These are phyloP conservation scores for Phania funesta DNA, from an alignment of 2,888 invertebrate genomes.

Conservation along the genomic window DNA sequence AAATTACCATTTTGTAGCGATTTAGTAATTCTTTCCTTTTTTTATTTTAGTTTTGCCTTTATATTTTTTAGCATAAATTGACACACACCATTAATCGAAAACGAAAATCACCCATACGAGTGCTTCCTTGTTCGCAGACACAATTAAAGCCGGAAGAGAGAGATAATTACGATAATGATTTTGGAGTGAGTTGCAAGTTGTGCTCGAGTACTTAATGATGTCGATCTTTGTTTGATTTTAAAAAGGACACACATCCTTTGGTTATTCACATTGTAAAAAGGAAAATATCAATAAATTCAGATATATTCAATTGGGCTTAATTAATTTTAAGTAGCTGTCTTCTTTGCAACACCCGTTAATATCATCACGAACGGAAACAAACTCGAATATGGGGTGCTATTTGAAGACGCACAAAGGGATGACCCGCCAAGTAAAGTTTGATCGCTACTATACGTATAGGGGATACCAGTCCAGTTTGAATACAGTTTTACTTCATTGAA, in stretches of 20 bases:
- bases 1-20: slow-evolving; percentile 30
- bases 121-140: background rate
- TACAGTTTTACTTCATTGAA: too few relatives aligned
- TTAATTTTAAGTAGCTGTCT: too few relatives aligned
- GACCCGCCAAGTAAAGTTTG: too few relatives aligned
- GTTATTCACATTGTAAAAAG: background rate
- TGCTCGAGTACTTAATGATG: background rate
- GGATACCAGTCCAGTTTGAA: too few relatives aligned
- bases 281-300: too few relatives aligned
- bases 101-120: slow-evolving; percentile 28
- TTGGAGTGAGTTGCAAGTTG: background rate
- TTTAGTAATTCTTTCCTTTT: slow-evolving; percentile 11
- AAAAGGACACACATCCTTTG: background rate
- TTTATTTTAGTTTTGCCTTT: background rate
- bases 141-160: background rate
- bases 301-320: too few relatives aligned
- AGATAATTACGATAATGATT: slow-evolving; percentile 13
- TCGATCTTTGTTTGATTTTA: background rate
- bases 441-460: too few relatives aligned
- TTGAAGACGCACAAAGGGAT: too few relatives aligned
- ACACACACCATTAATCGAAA: slow-evolving; percentile 33
- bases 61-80: background rate
- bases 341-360: too few relatives aligned
- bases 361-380: too few relatives aligned
- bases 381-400: too few relatives aligned